Evolutionary conservation across 2,888 invertebrate species (phyloP).

Genomic region (Glaucopsyche alexis): DNA sequence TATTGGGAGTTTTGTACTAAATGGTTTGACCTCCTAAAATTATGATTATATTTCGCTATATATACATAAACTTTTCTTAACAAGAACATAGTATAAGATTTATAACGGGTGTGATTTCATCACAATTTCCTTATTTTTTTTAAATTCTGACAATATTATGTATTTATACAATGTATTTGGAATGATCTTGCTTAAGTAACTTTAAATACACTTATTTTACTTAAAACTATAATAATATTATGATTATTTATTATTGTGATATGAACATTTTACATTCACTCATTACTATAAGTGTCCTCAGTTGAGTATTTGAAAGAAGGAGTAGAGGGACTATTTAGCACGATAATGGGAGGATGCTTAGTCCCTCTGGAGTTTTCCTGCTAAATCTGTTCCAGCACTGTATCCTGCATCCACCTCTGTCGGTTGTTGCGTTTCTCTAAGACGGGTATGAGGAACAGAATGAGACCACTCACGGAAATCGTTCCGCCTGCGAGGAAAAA

Average conservation of each 20-base stretch:
- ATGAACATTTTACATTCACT: conserved; percentile 63
- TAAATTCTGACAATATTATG: neutral
- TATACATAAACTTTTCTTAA: conserved; percentile 3
- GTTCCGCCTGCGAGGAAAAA: conserved; percentile 93
- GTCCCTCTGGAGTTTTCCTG: conserved; percentile 52
- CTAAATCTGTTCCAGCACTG: conserved; percentile 67
- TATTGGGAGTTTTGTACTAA: neutral
- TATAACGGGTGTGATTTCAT: neutral
- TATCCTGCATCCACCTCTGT: conserved; percentile 53
- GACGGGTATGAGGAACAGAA: conserved; percentile 91
- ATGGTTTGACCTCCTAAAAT: neutral
- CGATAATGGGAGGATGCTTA: conserved; percentile 56
- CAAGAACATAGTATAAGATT: neutral
- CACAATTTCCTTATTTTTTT: neutral
- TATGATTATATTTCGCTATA: neutral
- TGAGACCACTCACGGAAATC: conserved; percentile 91
- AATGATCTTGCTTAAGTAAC: conserved; percentile 56
- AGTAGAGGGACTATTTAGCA: conserved; percentile 71
- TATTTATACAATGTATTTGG: conserved; percentile 62
- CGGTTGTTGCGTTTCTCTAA: conserved; percentile 75
- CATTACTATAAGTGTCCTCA: conserved; percentile 65
- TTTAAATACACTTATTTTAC: conserved; percentile 41
- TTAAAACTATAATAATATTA: conserved; percentile 43
- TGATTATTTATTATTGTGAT: conserved; percentile 47
- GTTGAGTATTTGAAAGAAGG: conserved; percentile 57